Conservation (phyloP, 2,113 vertebrate genomes). For the Sander vitreus region DNA sequence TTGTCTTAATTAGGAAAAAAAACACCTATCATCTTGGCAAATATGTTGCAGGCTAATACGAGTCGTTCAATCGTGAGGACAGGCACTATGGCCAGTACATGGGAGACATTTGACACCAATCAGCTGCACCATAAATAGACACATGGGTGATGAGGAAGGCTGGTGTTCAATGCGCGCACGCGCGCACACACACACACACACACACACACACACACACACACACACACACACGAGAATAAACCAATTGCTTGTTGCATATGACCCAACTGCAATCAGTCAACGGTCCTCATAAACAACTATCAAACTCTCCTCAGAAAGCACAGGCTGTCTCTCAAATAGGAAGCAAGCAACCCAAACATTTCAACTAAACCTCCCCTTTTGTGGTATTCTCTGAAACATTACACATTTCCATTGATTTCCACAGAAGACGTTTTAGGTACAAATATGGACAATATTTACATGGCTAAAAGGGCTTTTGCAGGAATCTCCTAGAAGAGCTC, state of each 20-base stretch:
- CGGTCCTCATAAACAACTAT: constrained; percentile 3
- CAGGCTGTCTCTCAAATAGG: neutral
- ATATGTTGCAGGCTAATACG: neutral
- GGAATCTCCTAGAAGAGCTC: neutral
- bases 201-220: too few species aligned
- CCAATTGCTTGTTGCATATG: neutral
- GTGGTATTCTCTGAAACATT: neutral
- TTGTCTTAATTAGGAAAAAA: constrained; percentile 30
- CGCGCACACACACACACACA: neutral
- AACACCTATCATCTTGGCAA: constrained; percentile 29
- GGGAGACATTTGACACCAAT: constrained; percentile 55
- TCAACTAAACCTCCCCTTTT: neutral
- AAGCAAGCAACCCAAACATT: neutral
- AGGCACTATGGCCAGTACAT: constrained; percentile 1
- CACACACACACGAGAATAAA: constrained; percentile 6
- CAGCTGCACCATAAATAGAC: constrained; percentile 51
- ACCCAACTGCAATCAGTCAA: neutral
- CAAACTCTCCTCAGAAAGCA: neutral
- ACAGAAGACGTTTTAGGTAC: neutral
- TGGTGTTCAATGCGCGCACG: constrained; percentile 10
- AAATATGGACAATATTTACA: constrained; percentile 9
- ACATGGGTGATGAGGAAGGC: constrained; percentile 6
- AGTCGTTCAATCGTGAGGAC: constrained; percentile 7
- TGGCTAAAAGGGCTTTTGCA: too few species aligned
- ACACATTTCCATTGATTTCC: neutral